phyloP scores from a whole-genome alignment of 1,140 invertebrate genomes.

The Ceratina japonica region DNA sequence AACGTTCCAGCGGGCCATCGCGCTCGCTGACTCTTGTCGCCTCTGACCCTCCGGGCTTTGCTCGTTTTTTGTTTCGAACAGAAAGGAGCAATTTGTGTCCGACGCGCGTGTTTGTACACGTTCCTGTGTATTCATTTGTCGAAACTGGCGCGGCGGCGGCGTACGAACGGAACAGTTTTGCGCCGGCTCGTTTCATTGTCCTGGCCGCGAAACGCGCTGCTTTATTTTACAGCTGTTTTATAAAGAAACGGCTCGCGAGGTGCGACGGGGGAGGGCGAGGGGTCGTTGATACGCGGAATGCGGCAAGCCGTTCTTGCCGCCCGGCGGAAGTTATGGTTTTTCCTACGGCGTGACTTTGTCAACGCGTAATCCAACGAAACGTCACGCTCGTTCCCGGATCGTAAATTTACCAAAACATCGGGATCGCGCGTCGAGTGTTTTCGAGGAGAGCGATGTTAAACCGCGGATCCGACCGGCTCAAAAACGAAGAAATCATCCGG shows the following conservation, averaged over 20 bases:
- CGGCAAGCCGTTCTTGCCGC: background rate
- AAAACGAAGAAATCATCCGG: background rate
- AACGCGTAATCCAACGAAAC: constrained; percentile 30
- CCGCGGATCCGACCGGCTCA: background rate
- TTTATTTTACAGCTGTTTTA: constrained; percentile 41
- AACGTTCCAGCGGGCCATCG: background rate
- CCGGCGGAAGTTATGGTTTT: background rate
- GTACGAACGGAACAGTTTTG: constrained; percentile 21
- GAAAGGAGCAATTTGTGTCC: constrained; percentile 27
- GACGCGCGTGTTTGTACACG: background rate
- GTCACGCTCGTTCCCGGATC: constrained; percentile 12
- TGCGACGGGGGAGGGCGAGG: no score
- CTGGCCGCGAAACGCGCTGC: background rate
- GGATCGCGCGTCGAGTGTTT: background rate
- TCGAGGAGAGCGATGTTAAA: constrained; percentile 5
- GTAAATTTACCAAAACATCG: constrained; percentile 24
- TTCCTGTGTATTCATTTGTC: constrained; percentile 19
- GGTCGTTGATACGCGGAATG: background rate
- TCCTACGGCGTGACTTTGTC: constrained; percentile 14
- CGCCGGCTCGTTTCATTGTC: constrained; percentile 26
- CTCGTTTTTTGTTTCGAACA: background rate
- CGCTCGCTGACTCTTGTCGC: background rate
- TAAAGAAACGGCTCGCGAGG: background rate
- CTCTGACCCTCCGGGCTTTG: background rate
- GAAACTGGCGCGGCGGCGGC: background rate